A percentile compares a stretch with the other conserved stretches of the same genome.
Evolutionary conservation across 2,888 invertebrate genomes (phyloP).

Genomic region (Hemicrepidius hirtus): DNA sequence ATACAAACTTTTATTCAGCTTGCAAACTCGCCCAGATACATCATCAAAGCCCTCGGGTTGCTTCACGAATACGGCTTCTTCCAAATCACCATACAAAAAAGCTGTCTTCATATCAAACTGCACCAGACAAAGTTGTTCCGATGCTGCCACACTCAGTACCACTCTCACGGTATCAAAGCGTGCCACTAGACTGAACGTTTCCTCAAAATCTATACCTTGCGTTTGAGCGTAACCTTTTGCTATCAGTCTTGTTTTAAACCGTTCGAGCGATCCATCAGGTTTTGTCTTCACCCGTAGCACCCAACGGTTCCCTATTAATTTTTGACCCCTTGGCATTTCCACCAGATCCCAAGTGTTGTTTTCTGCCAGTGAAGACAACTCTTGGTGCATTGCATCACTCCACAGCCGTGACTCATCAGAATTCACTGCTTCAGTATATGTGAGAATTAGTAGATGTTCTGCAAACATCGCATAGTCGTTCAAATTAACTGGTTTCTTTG

Average conservation of each 20-base stretch:
- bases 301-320: slow-evolving; percentile 4
- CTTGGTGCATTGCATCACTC: background rate
- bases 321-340: background rate
- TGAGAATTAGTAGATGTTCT: background rate
- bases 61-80: background rate
- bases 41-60: slow-evolving; percentile 17
- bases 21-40: slow-evolving; percentile 53
- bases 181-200: slow-evolving; percentile 2
- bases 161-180: background rate
- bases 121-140: background rate
- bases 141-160: slow-evolving; percentile 7
- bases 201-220: background rate
- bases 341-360: slow-evolving; percentile 1
- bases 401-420: background rate
- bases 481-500: background rate
- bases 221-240: background rate
- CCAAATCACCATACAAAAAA: too few species aligned
- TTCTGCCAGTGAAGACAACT: background rate
- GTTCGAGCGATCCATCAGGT: background rate
- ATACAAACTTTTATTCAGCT: slow-evolving; percentile 63
- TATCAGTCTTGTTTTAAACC: background rate
- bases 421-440: background rate
- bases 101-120: slow-evolving; percentile 15
- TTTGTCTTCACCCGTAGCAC: background rate
- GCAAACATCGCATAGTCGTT: slow-evolving; percentile 1